Base-by-base conservation (phyloP, 2,797 vertebrate species). In the Mormyrus proboscirostris region DNA sequence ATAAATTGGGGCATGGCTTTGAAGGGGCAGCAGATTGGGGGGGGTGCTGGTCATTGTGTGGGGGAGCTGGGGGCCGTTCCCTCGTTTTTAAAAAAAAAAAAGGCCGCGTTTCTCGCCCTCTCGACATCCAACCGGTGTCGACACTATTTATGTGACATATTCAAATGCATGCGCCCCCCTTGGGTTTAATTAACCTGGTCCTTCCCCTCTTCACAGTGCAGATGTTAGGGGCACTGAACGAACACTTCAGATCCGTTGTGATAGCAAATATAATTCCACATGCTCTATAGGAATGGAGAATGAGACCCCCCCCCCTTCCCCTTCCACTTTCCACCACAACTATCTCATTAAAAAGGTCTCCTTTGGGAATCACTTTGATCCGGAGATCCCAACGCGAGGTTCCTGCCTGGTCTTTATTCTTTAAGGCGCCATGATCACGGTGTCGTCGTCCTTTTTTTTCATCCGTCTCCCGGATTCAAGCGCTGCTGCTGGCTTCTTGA, bases 161-260 rank as follows among this genome's bases (percentile, higher is more conserved):
- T 96, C 91, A 95, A 94, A 95, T 94, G 89, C 19, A 83, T 57
- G 55, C 59, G 89, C 16, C 25, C 94, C 95, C 93, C 95, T 7
- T 69, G 94, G 94, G 96, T 95, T 96, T 96, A 96, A 96, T 96
- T 96, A 96, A 95, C 95, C 94, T 95, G 95, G 94, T 93, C 94
- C 94, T 94, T 93, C 92, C 93, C 92, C 92, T 93, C 94, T 91
- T 90, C 88, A 85, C 87, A 62, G 94, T 94, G 94, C 94, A 95
- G 93, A 95, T 88, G 91, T 95, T 95, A 95, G 94, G 91, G 92
- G 94, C 93, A 92, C 93, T 93, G 93, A 94, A 93, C 92, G 92
- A 92, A 91, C 92, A 93, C 93, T 92, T 94, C 92, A 93, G 93
- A 91, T 69, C 88, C 33, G 65, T 88, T 53, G 25, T 73, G 69